Conservation (phyloP, 92 coral and sea anemone species). For the Anthopleura xanthogrammica region DNA sequence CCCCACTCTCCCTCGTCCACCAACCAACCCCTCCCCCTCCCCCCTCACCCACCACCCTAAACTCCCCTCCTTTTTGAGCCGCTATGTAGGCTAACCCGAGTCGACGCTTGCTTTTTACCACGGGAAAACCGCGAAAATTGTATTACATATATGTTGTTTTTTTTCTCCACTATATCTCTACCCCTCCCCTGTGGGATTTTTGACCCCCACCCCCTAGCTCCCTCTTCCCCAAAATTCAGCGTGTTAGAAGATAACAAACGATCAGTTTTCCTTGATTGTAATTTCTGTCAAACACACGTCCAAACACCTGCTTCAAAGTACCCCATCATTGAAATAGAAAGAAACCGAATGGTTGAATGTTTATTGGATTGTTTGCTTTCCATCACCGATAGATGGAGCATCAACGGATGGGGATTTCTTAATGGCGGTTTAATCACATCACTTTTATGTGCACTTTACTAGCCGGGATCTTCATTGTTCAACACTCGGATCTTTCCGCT, state of each 20-base stretch:
- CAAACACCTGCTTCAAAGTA: neutral
- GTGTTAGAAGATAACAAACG: too few relatives aligned
- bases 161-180: too few relatives aligned
- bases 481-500: neutral
- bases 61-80: too few relatives aligned
- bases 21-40: too few relatives aligned
- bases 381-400: neutral
- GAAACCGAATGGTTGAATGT: neutral
- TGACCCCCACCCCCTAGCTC: neutral
- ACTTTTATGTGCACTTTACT: neutral
- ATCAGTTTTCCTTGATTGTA: neutral
- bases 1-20: too few relatives aligned
- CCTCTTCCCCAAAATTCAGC: neutral
- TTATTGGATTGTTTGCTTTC: neutral
- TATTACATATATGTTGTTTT: too few relatives aligned
- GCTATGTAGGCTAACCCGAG: too few relatives aligned
- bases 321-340: neutral
- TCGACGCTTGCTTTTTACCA: too few relatives aligned
- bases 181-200: too few relatives aligned
- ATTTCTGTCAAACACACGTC: neutral
- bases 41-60: too few relatives aligned
- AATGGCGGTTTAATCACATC: neutral
- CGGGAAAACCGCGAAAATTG: too few relatives aligned
- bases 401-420: constrained; percentile 2
- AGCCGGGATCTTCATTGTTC: neutral